phyloP scores from a whole-genome alignment of 35 echinoderm and acorn worm genomes.

The Holothuria glaberrima region DNA sequence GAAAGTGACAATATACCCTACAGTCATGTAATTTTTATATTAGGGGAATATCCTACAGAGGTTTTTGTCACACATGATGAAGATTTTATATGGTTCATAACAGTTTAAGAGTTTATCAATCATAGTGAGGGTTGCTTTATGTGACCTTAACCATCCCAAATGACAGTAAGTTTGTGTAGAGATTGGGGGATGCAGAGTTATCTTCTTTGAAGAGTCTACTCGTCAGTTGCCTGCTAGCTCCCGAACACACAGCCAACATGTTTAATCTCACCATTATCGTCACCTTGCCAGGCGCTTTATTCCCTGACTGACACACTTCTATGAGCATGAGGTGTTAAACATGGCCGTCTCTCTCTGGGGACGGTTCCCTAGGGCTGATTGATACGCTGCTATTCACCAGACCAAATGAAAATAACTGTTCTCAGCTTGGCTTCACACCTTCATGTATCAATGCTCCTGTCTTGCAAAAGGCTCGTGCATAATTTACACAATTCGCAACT shows the following conservation, averaged over 20 bases:
- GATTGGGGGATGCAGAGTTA: too few relatives aligned
- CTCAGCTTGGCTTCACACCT: conserved; percentile 50
- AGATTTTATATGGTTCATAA: too few relatives aligned
- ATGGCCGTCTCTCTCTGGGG: conserved; percentile 45
- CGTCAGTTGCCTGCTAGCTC: conserved; percentile 31
- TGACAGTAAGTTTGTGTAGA: too few relatives aligned
- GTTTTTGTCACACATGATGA: too few relatives aligned
- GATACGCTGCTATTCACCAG: conserved; percentile 58
- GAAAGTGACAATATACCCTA: conserved; percentile 21
- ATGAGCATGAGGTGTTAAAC: conserved; percentile 65
- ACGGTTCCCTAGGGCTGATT: conserved; percentile 54
- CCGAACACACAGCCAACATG: conserved; percentile 29
- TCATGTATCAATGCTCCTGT: conserved; percentile 58
- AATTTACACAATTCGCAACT: conserved; percentile 59
- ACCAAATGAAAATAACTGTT: conserved; percentile 64
- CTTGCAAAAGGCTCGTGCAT: conserved; percentile 64
- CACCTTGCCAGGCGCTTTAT: conserved; percentile 25
- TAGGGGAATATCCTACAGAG: too few relatives aligned
- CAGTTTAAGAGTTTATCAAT: too few relatives aligned
- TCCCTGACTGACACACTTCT: conserved; percentile 65
- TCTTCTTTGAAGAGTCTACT: background rate
- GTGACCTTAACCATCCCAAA: too few relatives aligned
- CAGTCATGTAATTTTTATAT: conserved; percentile 25
- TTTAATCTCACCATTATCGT: conserved; percentile 48
- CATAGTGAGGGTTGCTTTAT: too few relatives aligned